A percentile compares a stretch with the other conserved stretches of the same genome.
Evolutionary conservation across 2,888 invertebrate species (phyloP).

Genomic region (Oxytorus armatus): DNA sequence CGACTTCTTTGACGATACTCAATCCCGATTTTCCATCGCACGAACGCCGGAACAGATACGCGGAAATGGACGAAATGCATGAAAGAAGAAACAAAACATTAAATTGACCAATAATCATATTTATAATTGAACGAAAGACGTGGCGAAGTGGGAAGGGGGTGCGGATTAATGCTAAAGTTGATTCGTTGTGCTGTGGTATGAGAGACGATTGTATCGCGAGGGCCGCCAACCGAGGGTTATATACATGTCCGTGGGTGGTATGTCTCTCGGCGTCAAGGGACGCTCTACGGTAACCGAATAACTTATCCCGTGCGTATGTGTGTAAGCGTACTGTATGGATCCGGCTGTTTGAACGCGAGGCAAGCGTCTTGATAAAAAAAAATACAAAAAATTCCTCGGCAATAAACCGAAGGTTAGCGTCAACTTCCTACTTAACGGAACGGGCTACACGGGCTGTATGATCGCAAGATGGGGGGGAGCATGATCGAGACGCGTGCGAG

Average conservation of each 20-base stretch:
- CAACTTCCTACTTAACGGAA: slow-evolving; percentile 80
- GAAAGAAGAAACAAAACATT: no score
- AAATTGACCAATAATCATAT: neutral
- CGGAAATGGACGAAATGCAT: no score
- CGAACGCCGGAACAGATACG: no score
- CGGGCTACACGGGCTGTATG: slow-evolving; percentile 9
- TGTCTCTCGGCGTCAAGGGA: slow-evolving; percentile 55
- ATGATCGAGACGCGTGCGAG: slow-evolving; percentile 56
- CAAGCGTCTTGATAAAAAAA: slow-evolving; percentile 79
- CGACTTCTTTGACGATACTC: no score
- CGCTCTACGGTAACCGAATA: slow-evolving; percentile 45
- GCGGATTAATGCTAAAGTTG: no score
- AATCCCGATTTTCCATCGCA: no score
- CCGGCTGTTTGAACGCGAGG: slow-evolving; percentile 73
- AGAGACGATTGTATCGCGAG: slow-evolving; percentile 30
- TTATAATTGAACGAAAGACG: no score
- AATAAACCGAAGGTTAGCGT: slow-evolving; percentile 75
- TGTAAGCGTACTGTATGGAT: slow-evolving; percentile 53
- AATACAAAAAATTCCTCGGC: slow-evolving; percentile 78
- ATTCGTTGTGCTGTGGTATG: neutral
- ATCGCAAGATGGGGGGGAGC: slow-evolving; percentile 13
- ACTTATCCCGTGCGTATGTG: slow-evolving; percentile 50
- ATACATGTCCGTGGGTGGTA: slow-evolving; percentile 68
- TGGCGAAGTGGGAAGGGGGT: no score
- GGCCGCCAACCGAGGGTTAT: slow-evolving; percentile 22